phyloP scores from a whole-genome alignment of 2,888 invertebrate genomes.

The Galeopsomyia nigrocyanea region DNA sequence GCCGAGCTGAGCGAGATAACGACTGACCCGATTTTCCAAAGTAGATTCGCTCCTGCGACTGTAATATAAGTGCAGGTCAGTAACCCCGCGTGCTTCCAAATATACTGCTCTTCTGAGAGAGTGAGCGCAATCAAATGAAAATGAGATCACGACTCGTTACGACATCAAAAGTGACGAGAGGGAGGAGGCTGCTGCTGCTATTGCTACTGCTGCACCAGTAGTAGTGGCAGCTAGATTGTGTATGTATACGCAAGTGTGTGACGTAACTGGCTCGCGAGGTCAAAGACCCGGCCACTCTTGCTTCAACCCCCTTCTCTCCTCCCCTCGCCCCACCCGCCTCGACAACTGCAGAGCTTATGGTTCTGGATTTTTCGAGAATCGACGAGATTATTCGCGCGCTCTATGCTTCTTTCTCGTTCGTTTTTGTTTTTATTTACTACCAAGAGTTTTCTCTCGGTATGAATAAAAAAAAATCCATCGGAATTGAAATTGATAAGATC shows the following conservation, averaged over 20 bases:
- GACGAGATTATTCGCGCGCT: conserved; percentile 16
- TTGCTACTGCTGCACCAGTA: conserved; percentile 27
- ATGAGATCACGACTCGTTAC: conserved; percentile 69
- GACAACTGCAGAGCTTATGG: conserved; percentile 38
- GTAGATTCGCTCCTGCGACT: conserved; percentile 61
- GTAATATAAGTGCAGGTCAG: conserved; percentile 57
- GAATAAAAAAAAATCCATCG: too few relatives aligned
- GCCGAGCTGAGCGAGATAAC: conserved; percentile 48
- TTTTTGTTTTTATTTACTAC: too few relatives aligned
- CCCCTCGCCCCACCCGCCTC: conserved; percentile 45
- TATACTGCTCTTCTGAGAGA: conserved; percentile 53
- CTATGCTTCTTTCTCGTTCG: conserved; percentile 26
- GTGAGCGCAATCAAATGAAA: conserved; percentile 67
- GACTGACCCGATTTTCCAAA: conserved; percentile 66
- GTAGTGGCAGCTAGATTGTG: not conserved
- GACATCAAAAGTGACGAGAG: conserved; percentile 67
- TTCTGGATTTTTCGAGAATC: not conserved
- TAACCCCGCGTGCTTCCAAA: conserved; percentile 61
- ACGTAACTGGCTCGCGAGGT: conserved; percentile 65
- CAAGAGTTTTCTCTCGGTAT: too few relatives aligned
- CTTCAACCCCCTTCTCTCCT: conserved; percentile 60
- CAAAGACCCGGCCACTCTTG: conserved; percentile 63
- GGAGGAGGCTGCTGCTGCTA: conserved; percentile 25
- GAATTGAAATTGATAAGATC: too few relatives aligned
- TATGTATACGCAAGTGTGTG: conserved; percentile 47